Evolutionary conservation across 2,888 invertebrate species (phyloP), one percentile per base, ranked within the genome.

Genomic region (Epinotia bilunana): DNA sequence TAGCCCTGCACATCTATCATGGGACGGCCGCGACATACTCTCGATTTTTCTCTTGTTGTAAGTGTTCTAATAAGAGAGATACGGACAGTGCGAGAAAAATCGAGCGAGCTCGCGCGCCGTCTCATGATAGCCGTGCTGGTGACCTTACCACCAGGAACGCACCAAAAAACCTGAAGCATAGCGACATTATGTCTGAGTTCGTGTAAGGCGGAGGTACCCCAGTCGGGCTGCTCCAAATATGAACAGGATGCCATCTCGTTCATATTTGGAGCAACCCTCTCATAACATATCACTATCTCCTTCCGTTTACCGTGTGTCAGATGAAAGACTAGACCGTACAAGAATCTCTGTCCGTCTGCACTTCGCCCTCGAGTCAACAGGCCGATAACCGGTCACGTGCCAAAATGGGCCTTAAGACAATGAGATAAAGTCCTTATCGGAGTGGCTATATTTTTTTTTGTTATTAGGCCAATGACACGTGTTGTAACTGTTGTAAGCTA

Each of bases 381-480:
- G 20, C 57, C 16, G 74, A 69, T 69, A 74, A 57, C 28, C 12
- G 9, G 5, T 39, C 61, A 33, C 61, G 9, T 20, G 55, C 23
- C 33, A 39, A 55, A 55, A 62, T 71, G 39, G 5, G 39, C 18
- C 53, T 62, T 55, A 33, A 39, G 13, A 49, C 20, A 2, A 28
- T 18, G 7, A 13, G 20, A 46, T 60, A 69, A n/a, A 20, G 60
- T 43, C 13, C 6, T 20, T 43, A n/a, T 46, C 20, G n/a, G 7
- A n/a, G 1, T 16, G 16, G 46, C 11, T 6, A 13, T 7, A 18
- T 28, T 13, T 70, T 28, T 9, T 69, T 64, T 63, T 61, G 53
- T 53, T 72, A 64, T 4, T 65, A 4, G 61, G 70, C 46, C 65
- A 70, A 49, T 69, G 62, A 58, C 71, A 63, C 18, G 33, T 75